A percentile compares a stretch with the other conserved stretches of the same genome.
Conservation (phyloP, 35 echinoderm and acorn worm genomes). For the Anneissia japonica region DNA sequence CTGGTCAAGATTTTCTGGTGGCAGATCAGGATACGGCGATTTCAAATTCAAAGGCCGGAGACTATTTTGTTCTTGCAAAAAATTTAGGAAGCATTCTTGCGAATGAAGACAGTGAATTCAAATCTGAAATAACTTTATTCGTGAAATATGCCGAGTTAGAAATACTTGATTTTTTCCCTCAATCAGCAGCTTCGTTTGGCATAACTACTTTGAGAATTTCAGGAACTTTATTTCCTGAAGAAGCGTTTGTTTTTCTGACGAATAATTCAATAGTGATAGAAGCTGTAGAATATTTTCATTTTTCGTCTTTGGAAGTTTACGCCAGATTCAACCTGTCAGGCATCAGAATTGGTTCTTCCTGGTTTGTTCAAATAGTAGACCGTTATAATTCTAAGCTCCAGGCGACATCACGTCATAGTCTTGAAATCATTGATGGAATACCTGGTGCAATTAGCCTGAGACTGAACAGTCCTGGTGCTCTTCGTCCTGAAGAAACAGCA, state of each 20-base stretch:
- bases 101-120: background rate
- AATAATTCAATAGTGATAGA: background rate
- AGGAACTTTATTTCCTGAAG: slow-evolving; percentile 51
- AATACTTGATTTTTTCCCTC: slow-evolving; percentile 28
- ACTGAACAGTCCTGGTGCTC: background rate
- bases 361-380: slow-evolving; percentile 6
- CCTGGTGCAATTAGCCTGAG: background rate
- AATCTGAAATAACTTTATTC: slow-evolving; percentile 10
- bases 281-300: slow-evolving; percentile 27
- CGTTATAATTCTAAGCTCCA: background rate
- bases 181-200: slow-evolving; percentile 30
- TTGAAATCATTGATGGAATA: background rate
- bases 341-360: background rate
- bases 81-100: slow-evolving; percentile 26
- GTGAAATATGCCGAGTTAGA: slow-evolving; percentile 39
- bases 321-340: slow-evolving; percentile 33
- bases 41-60: slow-evolving; percentile 29
- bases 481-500: background rate
- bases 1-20: slow-evolving; percentile 22
- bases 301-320: slow-evolving; percentile 39
- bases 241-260: background rate
- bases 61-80: slow-evolving; percentile 39
- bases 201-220: slow-evolving; percentile 25
- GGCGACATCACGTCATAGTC: background rate
- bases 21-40: slow-evolving; percentile 28